Percentiles rank a stretch among this genome's conserved stretches.
phyloP scores from a whole-genome alignment of 2,113 vertebrate species.

The Shinisaurus crocodilurus region DNA sequence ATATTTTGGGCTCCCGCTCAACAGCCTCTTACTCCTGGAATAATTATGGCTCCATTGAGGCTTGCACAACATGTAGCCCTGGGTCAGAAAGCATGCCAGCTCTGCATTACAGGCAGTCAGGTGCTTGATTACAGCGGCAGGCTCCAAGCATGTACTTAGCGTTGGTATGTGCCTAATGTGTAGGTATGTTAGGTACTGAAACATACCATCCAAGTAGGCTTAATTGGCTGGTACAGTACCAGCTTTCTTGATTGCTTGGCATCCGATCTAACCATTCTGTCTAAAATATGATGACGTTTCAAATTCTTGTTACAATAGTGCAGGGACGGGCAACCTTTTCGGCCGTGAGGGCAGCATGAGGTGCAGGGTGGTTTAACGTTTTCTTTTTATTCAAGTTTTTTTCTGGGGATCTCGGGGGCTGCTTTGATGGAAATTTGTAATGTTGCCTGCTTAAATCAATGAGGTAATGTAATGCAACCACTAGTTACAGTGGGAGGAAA shows the following conservation, averaged over 20 bases:
- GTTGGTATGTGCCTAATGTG: background rate
- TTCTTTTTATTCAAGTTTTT: too few species aligned
- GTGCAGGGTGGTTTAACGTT: too few species aligned
- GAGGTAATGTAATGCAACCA: too few species aligned
- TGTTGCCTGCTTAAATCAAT: too few species aligned
- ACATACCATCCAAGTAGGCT: background rate
- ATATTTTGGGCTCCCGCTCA: background rate
- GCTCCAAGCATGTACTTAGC: background rate
- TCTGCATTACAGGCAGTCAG: background rate
- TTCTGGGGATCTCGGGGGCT: too few species aligned
- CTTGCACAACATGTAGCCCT: background rate
- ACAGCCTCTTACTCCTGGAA: constrained; percentile 1
- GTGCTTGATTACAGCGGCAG: background rate
- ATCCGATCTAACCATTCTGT: background rate
- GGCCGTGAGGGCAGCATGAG: too few species aligned
- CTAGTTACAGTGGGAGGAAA: too few species aligned
- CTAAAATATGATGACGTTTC: background rate
- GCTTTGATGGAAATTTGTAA: too few species aligned
- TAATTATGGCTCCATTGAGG: background rate
- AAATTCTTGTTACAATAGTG: constrained; percentile 5
- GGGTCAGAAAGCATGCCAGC: background rate
- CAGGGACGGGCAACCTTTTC: too few species aligned
- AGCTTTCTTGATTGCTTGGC: background rate
- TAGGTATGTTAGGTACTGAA: background rate
- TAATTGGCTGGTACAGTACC: constrained; percentile 12